Percentiles rank a stretch among this genome's conserved stretches.
Conservation (phyloP, 92 coral and sea anemone species). For the Micromussa lordhowensis region DNA sequence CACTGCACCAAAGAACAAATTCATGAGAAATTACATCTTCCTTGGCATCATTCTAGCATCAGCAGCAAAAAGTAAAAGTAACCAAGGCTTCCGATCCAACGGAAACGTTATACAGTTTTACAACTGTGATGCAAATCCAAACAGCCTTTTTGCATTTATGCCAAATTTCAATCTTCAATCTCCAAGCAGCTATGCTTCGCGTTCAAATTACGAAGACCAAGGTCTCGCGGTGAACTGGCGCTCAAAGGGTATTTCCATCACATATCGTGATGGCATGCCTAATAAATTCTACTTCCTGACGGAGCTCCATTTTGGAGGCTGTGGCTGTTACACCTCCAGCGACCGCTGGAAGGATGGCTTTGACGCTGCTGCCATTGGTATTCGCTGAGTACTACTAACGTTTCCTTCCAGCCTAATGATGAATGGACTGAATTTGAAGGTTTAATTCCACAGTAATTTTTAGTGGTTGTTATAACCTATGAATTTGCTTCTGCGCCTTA, state of each 20-base stretch:
- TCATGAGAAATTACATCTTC: conserved; percentile 41
- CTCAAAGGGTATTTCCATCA: not conserved
- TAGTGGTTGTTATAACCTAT: no score
- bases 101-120: conserved; percentile 21
- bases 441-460: no score
- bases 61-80: not conserved
- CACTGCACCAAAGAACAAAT: conserved; percentile 45
- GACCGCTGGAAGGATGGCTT: not conserved
- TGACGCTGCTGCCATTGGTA: not conserved
- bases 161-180: conserved; percentile 46
- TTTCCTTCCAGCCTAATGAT: not conserved
- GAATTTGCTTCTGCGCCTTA: no score
- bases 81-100: conserved; percentile 70
- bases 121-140: conserved; percentile 70
- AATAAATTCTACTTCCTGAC: not conserved
- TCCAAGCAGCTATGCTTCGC: not conserved
- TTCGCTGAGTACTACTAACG: not conserved
- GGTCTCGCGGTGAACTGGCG: not conserved
- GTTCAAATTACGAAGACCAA: not conserved
- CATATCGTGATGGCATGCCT: not conserved
- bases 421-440: no score
- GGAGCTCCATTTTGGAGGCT: conserved; percentile 4
- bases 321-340: not conserved
- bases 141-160: conserved; percentile 68
- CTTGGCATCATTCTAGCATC: conserved; percentile 53